Percentiles rank a stretch among this genome's conserved stretches.
Evolutionary conservation across 2,888 invertebrate species (phyloP).

Genomic region (Drosophila demipolita): DNA sequence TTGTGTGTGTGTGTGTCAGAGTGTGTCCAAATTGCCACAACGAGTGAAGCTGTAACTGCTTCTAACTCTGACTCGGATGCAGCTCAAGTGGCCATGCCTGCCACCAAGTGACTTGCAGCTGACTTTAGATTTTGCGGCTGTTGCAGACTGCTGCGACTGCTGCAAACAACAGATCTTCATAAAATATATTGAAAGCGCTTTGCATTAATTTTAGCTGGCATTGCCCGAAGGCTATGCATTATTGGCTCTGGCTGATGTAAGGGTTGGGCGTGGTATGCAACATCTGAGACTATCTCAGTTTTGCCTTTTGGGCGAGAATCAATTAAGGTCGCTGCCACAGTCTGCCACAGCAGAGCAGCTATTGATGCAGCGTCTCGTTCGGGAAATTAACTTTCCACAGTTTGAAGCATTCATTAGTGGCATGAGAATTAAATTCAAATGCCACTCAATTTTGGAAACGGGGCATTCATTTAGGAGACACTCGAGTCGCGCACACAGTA

Average conservation of each 20-base stretch:
- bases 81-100: slow-evolving; percentile 12
- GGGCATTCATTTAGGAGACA: slow-evolving; percentile 60
- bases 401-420: slow-evolving; percentile 26
- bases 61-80: slow-evolving; percentile 20
- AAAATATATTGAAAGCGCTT: slow-evolving; percentile 70
- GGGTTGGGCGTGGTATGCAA: background rate
- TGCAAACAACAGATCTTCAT: slow-evolving; percentile 54
- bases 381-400: slow-evolving; percentile 26
- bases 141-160: slow-evolving; percentile 15
- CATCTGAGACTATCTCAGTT: background rate
- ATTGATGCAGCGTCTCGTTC: slow-evolving; percentile 21
- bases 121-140: slow-evolving; percentile 34
- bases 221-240: slow-evolving; percentile 30
- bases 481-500: slow-evolving; percentile 9
- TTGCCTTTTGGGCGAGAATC: slow-evolving; percentile 33
- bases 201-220: slow-evolving; percentile 62
- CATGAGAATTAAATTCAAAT: slow-evolving; percentile 49
- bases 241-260: slow-evolving; percentile 31
- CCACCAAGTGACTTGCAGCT: slow-evolving; percentile 3
- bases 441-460: slow-evolving; percentile 45
- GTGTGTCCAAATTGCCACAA: slow-evolving; percentile 59
- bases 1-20: slow-evolving; percentile 4
- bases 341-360: background rate
- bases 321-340: slow-evolving; percentile 58
- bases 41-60: slow-evolving; percentile 43